Base-by-base conservation (phyloP, 2,113 vertebrate species). In the Pelecanus crispus region DNA sequence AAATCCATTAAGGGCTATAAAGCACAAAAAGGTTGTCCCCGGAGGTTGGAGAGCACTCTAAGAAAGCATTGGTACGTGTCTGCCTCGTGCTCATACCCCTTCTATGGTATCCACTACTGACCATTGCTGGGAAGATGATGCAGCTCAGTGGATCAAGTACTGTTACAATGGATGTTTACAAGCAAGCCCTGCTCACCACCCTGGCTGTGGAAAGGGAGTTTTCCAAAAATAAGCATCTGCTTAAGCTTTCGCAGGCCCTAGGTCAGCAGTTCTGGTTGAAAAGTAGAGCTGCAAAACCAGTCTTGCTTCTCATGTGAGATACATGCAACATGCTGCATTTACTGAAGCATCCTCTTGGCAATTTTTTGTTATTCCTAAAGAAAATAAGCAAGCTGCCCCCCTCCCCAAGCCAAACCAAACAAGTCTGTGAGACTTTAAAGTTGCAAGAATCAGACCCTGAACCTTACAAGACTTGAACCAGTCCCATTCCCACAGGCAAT, bases 1-100 rank as follows among this genome's bases (percentile, higher is more conserved):
- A 93, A 95, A 94, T 84, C 74, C 79, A 82, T 95, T 92, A 90
- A 65, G 36, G 38, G 52, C 66, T 90, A 61, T 80, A 88, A 86
- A 92, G 74, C 74, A 93, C 44, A 65, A 50, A 92, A 44, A 90
- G 16, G 17, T 17, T 72, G 9, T 65, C 66, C 79, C 61, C 0
- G 0, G 56, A 90, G 92, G 52, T 3, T 59, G 74, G 52, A 79
- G 72, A 93, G 72, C 0, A 0, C 58, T 86, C 72, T 38, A 45
- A 47, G 56, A 56, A 75, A 92, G 52, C 28, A 29, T 2, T 2
- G 3, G 32, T 24, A 88, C 0, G 0, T 81, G 34, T 49, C 25
- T 92, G 52, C 56, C 45, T 81, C 0, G 0, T 52, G 47, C 47
- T 87, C n/a, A 32, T 18, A n/a, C 17, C 8, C 31, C 4, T 81